Percentiles rank a stretch among this genome's conserved stretches.
phyloP scores from a whole-genome alignment of 2,797 vertebrate species.

The Pelodytes ibericus region DNA sequence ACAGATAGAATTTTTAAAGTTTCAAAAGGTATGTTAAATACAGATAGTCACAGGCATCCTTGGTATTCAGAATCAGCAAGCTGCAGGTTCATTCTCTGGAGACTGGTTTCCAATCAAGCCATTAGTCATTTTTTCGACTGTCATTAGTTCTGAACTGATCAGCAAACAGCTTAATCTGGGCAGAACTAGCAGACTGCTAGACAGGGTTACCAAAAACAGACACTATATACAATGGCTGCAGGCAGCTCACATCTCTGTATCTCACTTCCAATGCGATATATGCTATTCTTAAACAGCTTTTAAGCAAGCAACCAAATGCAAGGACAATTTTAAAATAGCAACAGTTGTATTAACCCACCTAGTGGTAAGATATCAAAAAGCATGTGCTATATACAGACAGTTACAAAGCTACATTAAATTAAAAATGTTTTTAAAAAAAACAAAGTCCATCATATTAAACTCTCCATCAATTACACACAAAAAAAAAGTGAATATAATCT shows the following conservation, averaged over 20 bases:
- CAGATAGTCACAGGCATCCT: constrained; percentile 36
- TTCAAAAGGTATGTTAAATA: constrained; percentile 31
- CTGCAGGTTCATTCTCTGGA: constrained; percentile 17
- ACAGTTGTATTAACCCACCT: constrained; percentile 54
- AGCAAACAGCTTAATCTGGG: constrained; percentile 51
- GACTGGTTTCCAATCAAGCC: constrained; percentile 40
- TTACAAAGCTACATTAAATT: background rate
- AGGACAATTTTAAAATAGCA: constrained; percentile 34
- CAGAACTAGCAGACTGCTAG: constrained; percentile 23
- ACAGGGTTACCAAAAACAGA: background rate
- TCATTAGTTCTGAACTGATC: constrained; percentile 53
- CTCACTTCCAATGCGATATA: constrained; percentile 5
- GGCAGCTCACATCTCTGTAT: constrained; percentile 16
- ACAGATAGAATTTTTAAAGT: constrained; percentile 29
- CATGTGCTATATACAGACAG: constrained; percentile 31
- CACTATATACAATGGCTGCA: constrained; percentile 4
- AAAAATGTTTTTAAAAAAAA: background rate
- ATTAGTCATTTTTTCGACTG: constrained; percentile 58
- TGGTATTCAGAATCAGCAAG: constrained; percentile 39
- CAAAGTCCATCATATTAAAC: background rate
- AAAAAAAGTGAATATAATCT: no score
- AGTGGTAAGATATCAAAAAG: constrained; percentile 36
- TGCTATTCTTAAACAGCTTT: constrained; percentile 31
- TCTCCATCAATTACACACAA: no score
- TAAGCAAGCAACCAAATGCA: constrained; percentile 37